Conservation (phyloP, 1,140 invertebrate genomes). For the Drosophila oshimai region DNA sequence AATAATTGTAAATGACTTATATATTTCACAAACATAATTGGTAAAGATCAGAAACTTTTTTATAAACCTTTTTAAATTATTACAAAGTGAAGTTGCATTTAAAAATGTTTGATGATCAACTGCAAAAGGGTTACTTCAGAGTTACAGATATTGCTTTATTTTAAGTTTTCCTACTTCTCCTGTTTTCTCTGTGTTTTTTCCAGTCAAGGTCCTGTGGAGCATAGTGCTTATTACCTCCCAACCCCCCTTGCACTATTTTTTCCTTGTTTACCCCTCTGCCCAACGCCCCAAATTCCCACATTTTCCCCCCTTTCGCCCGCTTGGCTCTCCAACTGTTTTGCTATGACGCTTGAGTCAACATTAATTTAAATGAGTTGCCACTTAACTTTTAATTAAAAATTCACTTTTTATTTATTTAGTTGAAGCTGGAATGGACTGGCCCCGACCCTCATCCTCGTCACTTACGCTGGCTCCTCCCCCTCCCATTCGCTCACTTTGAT, state of each 20-base stretch:
- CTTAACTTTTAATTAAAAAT: conserved; percentile 82
- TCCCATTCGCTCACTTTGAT: conserved; percentile 58
- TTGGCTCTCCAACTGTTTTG: conserved; percentile 69
- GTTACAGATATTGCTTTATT: conserved; percentile 24
- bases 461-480: conserved; percentile 38
- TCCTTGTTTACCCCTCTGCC: background rate
- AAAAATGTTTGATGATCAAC: too few species aligned
- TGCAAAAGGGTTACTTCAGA: background rate
- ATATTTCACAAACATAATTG: too few species aligned
- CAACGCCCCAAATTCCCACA: background rate
- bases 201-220: conserved; percentile 63
- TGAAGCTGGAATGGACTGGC: conserved; percentile 69
- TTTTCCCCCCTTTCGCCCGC: conserved; percentile 6
- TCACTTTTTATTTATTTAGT: conserved; percentile 81
- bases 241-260: conserved; percentile 28
- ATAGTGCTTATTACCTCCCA: conserved; percentile 63
- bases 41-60: too few species aligned
- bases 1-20: too few species aligned
- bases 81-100: too few species aligned
- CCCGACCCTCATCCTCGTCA: conserved; percentile 15
- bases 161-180: background rate
- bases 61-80: too few species aligned
- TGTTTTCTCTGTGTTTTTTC: background rate
- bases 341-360: conserved; percentile 81
- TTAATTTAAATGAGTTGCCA: conserved; percentile 82